Evolutionary conservation across 1,140 invertebrate species (phyloP), one percentile per base, ranked within the genome.

Genomic region (Camponotus floridanus): DNA sequence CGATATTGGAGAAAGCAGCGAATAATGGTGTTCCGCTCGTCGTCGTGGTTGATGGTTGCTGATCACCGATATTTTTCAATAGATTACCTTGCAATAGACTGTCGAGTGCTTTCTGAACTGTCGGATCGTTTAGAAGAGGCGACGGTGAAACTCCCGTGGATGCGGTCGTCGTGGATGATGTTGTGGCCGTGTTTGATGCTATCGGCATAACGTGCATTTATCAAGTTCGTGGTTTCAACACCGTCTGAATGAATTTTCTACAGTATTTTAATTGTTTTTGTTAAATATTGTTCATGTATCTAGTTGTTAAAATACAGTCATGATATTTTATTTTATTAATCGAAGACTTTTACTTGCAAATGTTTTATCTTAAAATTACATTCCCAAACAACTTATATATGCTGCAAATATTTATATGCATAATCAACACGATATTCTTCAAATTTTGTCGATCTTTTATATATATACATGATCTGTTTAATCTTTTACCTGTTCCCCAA

Each of bases 91-190:
- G 96, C 64, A 97, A 95, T 33, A 98, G 96, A 87, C 96, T 97
- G 91, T 98, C 97, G 62, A 98, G 94, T 1, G 97, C 97, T 93
- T 97, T 97, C 94, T 97, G 96, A 1, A 98, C 96, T 2, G 96
- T 96, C 0, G 96, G 96, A 94, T 98, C 97, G 71, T 96, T 97
- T 3, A 97, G 94, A 21, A 97, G 92, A n/a, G 96, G 96, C 3
- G 96, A 95, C 6, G 95, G 93, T 26, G 94, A 93, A 78, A 95
- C 93, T 84, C 90, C 91, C 1, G 92, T 88, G 76, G 90, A 85
- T 33, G 88, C 74, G 18, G 92, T 91, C 13, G 92, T 90, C 48
- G 91, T 88, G 13, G 92, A 80, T 71, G 92, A 76, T 74, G 90
- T 87, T 84, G 88, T 67, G 64, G 87, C 83, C 65, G 86, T 89